A percentile compares a stretch with the other conserved stretches of the same genome.
These are phyloP conservation scores for Spilarctia lutea DNA, from an alignment of 2,888 invertebrate species.

Conservation along the genomic window DNA sequence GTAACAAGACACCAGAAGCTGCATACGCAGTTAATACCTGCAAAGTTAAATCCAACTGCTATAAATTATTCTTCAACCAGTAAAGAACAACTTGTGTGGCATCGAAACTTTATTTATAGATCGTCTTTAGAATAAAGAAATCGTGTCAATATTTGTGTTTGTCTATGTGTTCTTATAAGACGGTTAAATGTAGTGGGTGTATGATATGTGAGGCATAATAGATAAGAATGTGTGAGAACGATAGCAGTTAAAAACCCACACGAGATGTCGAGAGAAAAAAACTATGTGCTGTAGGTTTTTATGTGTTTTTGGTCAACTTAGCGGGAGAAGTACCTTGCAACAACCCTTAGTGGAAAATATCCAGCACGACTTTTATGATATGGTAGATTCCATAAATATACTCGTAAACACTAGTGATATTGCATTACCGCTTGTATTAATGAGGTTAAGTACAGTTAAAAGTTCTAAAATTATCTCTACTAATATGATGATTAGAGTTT, in stretches of 20 bases:
- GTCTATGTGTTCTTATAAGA: constrained; percentile 19
- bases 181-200: constrained; percentile 48
- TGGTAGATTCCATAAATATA: no score
- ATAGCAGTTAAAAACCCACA: constrained; percentile 56
- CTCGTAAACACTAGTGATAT: no score
- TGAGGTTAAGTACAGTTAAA: no score
- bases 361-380: background rate
- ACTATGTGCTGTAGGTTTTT: background rate
- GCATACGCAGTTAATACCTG: background rate
- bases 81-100: constrained; percentile 16
- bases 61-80: background rate
- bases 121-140: background rate
- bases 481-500: no score
- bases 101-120: background rate
- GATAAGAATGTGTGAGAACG: constrained; percentile 58
- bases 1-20: background rate
- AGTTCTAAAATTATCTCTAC: no score
- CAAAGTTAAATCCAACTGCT: background rate
- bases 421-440: no score
- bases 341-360: background rate
- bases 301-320: background rate
- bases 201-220: constrained; percentile 24
- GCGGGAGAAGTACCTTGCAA: background rate
- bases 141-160: constrained; percentile 10
- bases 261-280: constrained; percentile 3